Evolutionary conservation across 2,797 vertebrate species (phyloP), one percentile per base, ranked within the genome.

Genomic region (Amblyraja radiata): DNA sequence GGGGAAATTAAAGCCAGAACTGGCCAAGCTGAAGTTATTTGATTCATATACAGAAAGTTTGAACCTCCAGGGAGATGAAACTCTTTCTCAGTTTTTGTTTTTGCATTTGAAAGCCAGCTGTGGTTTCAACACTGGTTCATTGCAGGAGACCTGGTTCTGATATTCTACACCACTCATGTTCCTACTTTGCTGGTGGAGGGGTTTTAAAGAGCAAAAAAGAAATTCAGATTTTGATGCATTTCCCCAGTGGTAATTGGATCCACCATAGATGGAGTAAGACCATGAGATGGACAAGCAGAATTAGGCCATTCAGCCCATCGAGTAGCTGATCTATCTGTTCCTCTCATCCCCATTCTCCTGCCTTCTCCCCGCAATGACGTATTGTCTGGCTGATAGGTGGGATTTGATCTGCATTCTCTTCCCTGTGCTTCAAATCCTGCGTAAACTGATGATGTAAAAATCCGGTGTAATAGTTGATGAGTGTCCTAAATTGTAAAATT

Each of bases 141-240:
- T 88, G n/a, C n/a, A 88, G 83, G 11, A 84, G 46, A 84, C n/a
- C 21, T 11, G n/a, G n/a, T 88, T 68, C 84, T 88, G n/a, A 18
- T 88, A 23, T 88, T 36, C 84, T 36, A 68, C 13, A 21, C 6
- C 61, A n/a, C 18, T 36, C 21, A 1, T 88, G n/a, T 88, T 9
- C 63, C 9, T 68, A 32, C 10, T 88, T 88, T 68, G 84, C 16
- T 88, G 61, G 7, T 8, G 9, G 63, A 9, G 23, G 6, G 11
- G 36, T 36, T 68, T 46, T 68, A 36, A n/a, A 65, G n/a, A 65
- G 61, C 2, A 36, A 65, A 88, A 61, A 7, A 88, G 36, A 13
- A 32, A 74, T 23, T 1, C n/a, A 2, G 1, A 3, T 10, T 36
- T 68, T 13, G 10, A 65, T 63, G 9, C 21, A 21, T 16, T 32